Percentiles rank a stretch among this genome's conserved stretches.
These are phyloP conservation scores for Porites evermanni DNA, from an alignment of 92 coral and sea anemone species.

Conservation along the genomic window DNA sequence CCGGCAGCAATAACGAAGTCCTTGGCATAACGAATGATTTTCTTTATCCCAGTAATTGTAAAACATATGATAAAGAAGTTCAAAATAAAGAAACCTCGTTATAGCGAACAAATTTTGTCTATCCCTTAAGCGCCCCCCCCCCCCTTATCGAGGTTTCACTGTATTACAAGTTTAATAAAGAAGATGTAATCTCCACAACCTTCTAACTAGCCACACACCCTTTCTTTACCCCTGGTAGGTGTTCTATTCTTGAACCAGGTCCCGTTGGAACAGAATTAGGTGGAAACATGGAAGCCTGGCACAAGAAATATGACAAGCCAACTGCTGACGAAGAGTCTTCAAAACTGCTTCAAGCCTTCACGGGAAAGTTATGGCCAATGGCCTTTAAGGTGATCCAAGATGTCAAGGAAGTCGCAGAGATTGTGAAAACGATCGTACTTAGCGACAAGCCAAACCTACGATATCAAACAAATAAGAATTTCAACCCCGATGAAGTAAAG, in stretches of 20 bases:
- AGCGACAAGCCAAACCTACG: conserved; percentile 72
- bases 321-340: background rate
- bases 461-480: conserved; percentile 59
- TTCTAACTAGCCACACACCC: background rate
- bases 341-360: background rate
- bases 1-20: too few species aligned
- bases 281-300: background rate
- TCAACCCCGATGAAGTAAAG: conserved; percentile 39
- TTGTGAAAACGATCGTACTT: conserved; percentile 64
- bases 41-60: too few species aligned
- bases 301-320: conserved; percentile 1
- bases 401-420: conserved; percentile 51
- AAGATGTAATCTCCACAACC: background rate
- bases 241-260: background rate
- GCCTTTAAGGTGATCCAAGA: background rate
- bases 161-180: background rate
- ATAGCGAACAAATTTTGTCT: too few species aligned
- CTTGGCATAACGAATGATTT: too few species aligned
- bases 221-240: background rate
- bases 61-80: too few species aligned
- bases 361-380: background rate
- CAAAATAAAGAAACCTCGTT: too few species aligned
- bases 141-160: too few species aligned
- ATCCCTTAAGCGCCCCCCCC: too few species aligned
- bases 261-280: background rate